phyloP scores from a whole-genome alignment of 35 echinoderm and acorn worm genomes.

The Strongylocentrotus purpuratus region DNA sequence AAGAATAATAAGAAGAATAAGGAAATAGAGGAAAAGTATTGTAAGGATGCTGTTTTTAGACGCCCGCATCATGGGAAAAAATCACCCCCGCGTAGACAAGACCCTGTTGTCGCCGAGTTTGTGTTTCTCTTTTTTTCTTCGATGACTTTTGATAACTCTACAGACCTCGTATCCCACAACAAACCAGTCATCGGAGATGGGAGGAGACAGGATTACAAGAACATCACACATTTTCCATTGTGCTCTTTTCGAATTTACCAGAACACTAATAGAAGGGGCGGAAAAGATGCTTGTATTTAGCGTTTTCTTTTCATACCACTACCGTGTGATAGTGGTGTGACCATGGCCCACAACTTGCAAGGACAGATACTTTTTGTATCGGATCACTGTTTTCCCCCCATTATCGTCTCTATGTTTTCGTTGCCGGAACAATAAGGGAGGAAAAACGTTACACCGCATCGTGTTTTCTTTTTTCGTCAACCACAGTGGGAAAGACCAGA shows the following conservation, averaged over 20 bases:
- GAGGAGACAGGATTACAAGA: constrained; percentile 28
- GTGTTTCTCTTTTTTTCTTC: not conserved
- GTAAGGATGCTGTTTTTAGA: not conserved
- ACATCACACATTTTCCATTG: constrained; percentile 27
- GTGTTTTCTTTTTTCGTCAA: not conserved
- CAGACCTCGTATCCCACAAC: not conserved
- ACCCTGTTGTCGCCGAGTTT: not conserved
- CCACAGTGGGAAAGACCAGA: not conserved
- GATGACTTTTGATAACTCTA: constrained; percentile 35
- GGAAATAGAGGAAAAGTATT: not conserved
- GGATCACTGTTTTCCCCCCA: not conserved
- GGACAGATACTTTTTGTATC: constrained; percentile 12
- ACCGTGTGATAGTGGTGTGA: not conserved
- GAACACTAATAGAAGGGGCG: constrained; percentile 15
- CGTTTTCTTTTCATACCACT: not conserved
- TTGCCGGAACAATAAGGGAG: not conserved
- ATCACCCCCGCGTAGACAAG: not conserved
- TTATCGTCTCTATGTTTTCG: not conserved
- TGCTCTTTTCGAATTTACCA: not conserved
- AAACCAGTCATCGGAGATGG: constrained; percentile 12
- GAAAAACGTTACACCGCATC: not conserved
- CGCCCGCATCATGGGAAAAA: not conserved
- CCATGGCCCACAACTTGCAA: constrained; percentile 19
- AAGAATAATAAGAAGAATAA: not conserved
- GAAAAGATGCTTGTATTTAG: constrained; percentile 6